phyloP scores from a whole-genome alignment of 2,113 vertebrate genomes.

The Accipiter virgatus region DNA sequence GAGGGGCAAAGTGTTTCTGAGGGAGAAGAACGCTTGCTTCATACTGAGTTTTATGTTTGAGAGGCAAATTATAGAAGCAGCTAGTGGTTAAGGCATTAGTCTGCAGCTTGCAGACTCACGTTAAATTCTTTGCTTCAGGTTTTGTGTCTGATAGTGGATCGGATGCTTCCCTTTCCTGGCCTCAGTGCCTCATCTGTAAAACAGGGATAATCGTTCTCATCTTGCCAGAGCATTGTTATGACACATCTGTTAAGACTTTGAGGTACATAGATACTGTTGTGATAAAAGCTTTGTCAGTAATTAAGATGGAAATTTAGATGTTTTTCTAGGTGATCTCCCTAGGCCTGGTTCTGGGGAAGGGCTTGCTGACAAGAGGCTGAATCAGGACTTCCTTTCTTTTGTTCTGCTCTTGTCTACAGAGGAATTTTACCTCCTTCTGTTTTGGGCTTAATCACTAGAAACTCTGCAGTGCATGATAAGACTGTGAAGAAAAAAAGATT shows the following conservation, averaged over 20 bases:
- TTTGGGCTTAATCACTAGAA: slow-evolving; percentile 15
- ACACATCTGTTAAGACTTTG: background rate
- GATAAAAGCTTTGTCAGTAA: background rate
- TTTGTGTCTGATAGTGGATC: background rate
- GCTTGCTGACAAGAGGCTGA: background rate
- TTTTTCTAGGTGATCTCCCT: background rate
- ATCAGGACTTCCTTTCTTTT: background rate
- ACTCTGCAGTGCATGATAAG: background rate
- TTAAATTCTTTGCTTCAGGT: background rate
- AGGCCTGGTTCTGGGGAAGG: background rate
- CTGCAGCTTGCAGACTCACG: background rate
- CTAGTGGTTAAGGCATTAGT: background rate
- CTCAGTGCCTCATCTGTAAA: background rate
- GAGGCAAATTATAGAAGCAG: background rate
- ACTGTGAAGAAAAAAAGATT: slow-evolving; percentile 18
- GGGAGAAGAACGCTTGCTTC: background rate
- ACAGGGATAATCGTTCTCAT: background rate
- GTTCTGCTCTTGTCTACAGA: background rate
- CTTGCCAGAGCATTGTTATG: background rate
- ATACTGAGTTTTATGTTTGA: background rate
- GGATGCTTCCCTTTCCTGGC: background rate
- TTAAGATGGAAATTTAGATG: background rate
- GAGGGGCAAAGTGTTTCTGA: background rate
- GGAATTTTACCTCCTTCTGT: background rate
- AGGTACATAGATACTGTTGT: background rate